Base-by-base conservation (phyloP, 1,140 invertebrate genomes). In the Tigriopus japonicus region DNA sequence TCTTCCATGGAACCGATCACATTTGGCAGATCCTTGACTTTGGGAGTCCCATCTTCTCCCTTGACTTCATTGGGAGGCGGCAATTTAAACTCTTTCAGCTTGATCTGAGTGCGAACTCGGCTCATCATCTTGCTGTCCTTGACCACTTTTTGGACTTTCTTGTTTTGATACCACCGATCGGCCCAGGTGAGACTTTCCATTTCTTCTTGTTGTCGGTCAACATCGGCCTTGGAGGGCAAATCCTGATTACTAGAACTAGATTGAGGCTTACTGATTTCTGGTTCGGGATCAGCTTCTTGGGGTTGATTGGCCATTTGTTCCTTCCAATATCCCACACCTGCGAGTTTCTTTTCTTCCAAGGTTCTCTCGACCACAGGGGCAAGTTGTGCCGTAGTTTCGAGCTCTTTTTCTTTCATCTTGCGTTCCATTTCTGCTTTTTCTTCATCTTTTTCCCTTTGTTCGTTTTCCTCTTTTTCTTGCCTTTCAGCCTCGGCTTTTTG, bases 141-240 rank as follows among this genome's bases (percentile, higher is more conserved):
- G 6, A 68, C 67, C 12, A 69, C 65, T 21, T 67, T 68, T 45
- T 68, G 68, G 3, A 70, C 68, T 51, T 66, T 68, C 52, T 68
- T 66, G 56, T 65, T 67, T 42, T 68, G 62, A 42, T 67, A 67
- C 69, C 69, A 70, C 51, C 69, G 52, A 51, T 67, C 66, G 41
- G 66, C 67, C 69, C 69, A 70, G 17, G 68, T 70, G 6, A 65
- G 53, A 21, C 63, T 63, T 35, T 65, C 63, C 0, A 42, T 42
- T 15, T 60, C 61, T 19, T 62, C 9, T 60, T 55, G 7, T 62
- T 43, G 56, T 41, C 28, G 24, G 14, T 52, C 62, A 2, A 49
- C 45, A 6, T 49, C n/a, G 6, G 45, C n/a, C 45, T 49, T 49
- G 45, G 45, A 49, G 10, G 45, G 45, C 6, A 49, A 21, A 49